These are phyloP conservation scores for Falco cherrug DNA, from an alignment of 2,797 vertebrate genomes.

Conservation along the genomic window DNA sequence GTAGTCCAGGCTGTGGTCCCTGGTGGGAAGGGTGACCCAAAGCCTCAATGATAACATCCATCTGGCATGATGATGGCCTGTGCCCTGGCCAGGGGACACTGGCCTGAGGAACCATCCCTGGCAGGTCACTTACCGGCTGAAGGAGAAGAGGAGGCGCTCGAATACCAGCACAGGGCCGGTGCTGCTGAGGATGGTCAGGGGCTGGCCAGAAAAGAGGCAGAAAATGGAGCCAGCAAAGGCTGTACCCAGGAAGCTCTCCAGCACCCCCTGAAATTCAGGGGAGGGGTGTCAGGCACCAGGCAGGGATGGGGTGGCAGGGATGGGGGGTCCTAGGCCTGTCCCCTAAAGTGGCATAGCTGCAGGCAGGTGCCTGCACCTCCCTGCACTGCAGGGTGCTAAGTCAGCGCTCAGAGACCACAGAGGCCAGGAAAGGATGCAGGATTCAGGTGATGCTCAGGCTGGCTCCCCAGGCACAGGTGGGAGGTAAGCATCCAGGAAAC, in stretches of 20 bases:
- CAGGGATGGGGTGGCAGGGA: fast-evolving
- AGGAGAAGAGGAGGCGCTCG: conserved; percentile 80
- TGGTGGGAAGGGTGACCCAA: conserved; percentile 5
- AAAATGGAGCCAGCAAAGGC: conserved; percentile 78
- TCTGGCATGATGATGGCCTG: background rate
- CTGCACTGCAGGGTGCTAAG: background rate
- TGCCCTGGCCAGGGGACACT: fast-evolving
- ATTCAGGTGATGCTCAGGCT: fast-evolving
- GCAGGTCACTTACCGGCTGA: conserved; percentile 73
- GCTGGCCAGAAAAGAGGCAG: conserved; percentile 81
- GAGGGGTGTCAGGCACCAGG: background rate
- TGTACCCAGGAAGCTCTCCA: conserved; percentile 82
- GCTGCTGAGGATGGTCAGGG: conserved; percentile 83
- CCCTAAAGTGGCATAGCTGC: fast-evolving
- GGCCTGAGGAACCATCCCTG: fast-evolving
- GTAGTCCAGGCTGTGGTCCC: conserved; percentile 78
- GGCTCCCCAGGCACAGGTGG: background rate
- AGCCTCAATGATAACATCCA: fast-evolving
- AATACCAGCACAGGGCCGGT: conserved; percentile 82
- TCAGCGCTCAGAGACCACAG: fast-evolving
- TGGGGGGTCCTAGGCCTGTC: fast-evolving
- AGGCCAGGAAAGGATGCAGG: background rate
- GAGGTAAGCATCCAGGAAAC: background rate
- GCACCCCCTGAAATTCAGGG: conserved; percentile 74
- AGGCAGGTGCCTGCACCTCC: background rate